A percentile compares a stretch with the other conserved stretches of the same genome.
Evolutionary conservation across 1,140 invertebrate genomes (phyloP).

Genomic region (Eumaeus atala): DNA sequence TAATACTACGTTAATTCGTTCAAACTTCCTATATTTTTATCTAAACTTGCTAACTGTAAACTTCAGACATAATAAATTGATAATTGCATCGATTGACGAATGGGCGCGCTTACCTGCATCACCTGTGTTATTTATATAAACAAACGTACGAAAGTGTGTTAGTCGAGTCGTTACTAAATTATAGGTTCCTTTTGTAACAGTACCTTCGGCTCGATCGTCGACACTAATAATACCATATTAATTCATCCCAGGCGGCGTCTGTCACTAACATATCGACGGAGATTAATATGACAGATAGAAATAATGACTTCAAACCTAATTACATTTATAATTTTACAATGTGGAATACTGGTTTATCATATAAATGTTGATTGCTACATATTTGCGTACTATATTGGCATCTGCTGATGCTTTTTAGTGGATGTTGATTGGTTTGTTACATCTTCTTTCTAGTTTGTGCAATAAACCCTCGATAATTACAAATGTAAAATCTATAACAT

Average conservation of each 20-base stretch:
- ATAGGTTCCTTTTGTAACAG: conserved; percentile 48
- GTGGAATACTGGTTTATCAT: background rate
- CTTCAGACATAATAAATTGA: conserved; percentile 2
- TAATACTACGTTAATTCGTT: too few species aligned
- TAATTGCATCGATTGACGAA: conserved; percentile 3
- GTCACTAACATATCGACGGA: conserved; percentile 30
- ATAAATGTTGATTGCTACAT: too few species aligned
- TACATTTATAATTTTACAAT: conserved; percentile 12
- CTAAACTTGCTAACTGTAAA: conserved; percentile 1
- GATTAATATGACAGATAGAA: conserved; percentile 38
- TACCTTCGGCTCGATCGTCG: conserved; percentile 45
- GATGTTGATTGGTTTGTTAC: too few species aligned
- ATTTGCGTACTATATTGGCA: too few species aligned
- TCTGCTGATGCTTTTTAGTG: too few species aligned
- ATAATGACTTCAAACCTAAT: conserved; percentile 8
- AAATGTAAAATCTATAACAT: too few species aligned
- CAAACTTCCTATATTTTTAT: too few species aligned
- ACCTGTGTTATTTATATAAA: conserved; percentile 13
- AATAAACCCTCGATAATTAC: too few species aligned
- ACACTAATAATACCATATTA: conserved; percentile 54
- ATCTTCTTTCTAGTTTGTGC: too few species aligned
- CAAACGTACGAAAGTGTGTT: conserved; percentile 10
- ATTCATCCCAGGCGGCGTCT: conserved; percentile 34
- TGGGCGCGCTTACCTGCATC: conserved; percentile 4
- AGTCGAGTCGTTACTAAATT: conserved; percentile 50